phyloP scores from a whole-genome alignment of 2,113 vertebrate genomes.

The Mystacornis crossleyi region DNA sequence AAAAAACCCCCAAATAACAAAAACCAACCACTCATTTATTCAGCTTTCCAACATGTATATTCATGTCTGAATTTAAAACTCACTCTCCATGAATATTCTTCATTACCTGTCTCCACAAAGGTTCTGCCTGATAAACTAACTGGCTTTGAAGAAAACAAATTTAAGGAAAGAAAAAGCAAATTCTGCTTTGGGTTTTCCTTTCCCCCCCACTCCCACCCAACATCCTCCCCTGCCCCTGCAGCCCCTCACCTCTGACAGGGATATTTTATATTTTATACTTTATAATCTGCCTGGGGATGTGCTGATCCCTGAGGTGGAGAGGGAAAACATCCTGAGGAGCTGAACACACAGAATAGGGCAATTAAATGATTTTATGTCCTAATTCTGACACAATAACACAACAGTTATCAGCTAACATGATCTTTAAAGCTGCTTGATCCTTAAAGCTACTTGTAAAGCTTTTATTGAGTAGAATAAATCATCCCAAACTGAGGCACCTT shows the following conservation, averaged over 20 bases:
- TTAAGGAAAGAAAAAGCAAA: neutral
- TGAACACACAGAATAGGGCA: neutral
- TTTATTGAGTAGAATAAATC: slow-evolving; percentile 5
- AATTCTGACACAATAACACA: slow-evolving; percentile 21
- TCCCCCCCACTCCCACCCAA: accelerated
- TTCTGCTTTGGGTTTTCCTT: neutral
- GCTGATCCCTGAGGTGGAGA: neutral
- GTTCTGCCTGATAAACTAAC: neutral
- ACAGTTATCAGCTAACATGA: neutral
- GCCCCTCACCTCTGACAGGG: neutral
- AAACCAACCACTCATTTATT: neutral
- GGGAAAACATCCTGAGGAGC: neutral
- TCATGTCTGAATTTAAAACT: neutral
- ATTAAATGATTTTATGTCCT: slow-evolving; percentile 38
- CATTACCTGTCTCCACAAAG: neutral
- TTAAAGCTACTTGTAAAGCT: slow-evolving; percentile 28
- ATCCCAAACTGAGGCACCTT: neutral
- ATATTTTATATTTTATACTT: neutral
- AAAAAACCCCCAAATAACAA: neutral
- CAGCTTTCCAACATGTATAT: neutral
- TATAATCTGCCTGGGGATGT: neutral
- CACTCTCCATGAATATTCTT: neutral
- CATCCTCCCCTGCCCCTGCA: neutral
- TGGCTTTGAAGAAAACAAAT: neutral
- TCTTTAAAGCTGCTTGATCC: slow-evolving; percentile 45